Conservation (phyloP, 2,797 vertebrate species). For the Serranus cabrilla region DNA sequence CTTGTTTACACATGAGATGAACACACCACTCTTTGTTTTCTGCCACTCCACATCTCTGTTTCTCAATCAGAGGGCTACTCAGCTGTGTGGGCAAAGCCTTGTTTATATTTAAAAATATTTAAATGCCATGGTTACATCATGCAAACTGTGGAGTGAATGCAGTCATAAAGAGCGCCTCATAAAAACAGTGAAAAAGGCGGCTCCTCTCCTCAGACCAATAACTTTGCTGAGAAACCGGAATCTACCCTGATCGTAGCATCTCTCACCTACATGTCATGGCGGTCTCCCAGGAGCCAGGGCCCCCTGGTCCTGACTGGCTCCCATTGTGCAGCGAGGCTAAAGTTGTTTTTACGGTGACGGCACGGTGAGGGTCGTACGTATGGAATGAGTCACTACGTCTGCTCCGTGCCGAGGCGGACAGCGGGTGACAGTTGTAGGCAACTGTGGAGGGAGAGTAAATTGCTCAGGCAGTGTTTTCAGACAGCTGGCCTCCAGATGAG, state of each 20-base stretch:
- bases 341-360: slow-evolving; percentile 61
- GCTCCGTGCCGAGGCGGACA: slow-evolving; percentile 38
- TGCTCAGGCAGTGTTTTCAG: slow-evolving; percentile 61
- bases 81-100: neutral
- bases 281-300: slow-evolving; percentile 32
- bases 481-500: slow-evolving; percentile 73
- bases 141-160: slow-evolving; percentile 4
- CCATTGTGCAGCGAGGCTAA: slow-evolving; percentile 50
- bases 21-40: slow-evolving; percentile 13
- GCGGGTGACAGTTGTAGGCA: slow-evolving; percentile 63
- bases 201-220: slow-evolving; percentile 28
- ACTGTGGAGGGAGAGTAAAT: slow-evolving; percentile 56
- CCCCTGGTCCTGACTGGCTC: slow-evolving; percentile 41
- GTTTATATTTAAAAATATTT: neutral
- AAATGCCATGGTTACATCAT: neutral
- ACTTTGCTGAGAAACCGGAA: slow-evolving; percentile 33
- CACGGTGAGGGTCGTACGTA: slow-evolving; percentile 7
- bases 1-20: neutral
- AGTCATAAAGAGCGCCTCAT: slow-evolving; percentile 3
- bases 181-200: slow-evolving; percentile 28
- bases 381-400: slow-evolving; percentile 58
- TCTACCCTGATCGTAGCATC: slow-evolving; percentile 37
- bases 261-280: slow-evolving; percentile 66
- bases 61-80: neutral
- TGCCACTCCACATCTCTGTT: neutral